Evolutionary conservation across 2,797 vertebrate genomes (phyloP).

Genomic region (Antrozous pallidus): DNA sequence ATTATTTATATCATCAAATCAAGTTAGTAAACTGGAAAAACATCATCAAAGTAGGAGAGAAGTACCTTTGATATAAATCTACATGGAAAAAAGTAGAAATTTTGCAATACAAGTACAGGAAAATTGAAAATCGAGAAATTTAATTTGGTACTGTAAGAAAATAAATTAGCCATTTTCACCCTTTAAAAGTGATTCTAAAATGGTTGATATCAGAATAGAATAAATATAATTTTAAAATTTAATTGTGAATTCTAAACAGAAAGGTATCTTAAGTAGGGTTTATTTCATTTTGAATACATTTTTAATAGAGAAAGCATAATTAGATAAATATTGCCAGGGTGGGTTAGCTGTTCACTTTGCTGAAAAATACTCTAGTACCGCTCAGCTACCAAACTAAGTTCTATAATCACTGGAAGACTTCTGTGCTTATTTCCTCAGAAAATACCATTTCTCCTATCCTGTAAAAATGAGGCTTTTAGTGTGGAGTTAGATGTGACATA

Average conservation of each 20-base stretch:
- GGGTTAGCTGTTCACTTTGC: neutral
- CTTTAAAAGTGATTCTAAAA: conserved; percentile 33
- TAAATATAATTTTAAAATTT: neutral
- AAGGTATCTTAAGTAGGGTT: neutral
- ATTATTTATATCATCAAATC: conserved; percentile 41
- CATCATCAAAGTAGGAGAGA: neutral
- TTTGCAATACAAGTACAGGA: neutral
- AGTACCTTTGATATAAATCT: conserved; percentile 11
- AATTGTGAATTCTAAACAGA: conserved; percentile 10
- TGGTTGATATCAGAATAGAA: neutral
- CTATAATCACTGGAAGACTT: neutral
- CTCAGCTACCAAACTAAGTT: neutral
- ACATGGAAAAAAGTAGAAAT: neutral
- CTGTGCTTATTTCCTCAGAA: neutral
- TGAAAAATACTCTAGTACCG: neutral
- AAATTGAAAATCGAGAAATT: neutral
- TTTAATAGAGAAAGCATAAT: conserved; percentile 7
- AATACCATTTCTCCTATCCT: neutral
- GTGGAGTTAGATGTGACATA: neutral
- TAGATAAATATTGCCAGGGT: neutral
- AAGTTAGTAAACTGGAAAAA: neutral
- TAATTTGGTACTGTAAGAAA: conserved; percentile 43
- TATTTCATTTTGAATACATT: neutral
- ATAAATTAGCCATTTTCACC: neutral
- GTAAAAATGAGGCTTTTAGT: neutral